These are phyloP conservation scores for Telmatochromis brachygnathus DNA, from an alignment of 2,113 vertebrate species.

Conservation along the genomic window DNA sequence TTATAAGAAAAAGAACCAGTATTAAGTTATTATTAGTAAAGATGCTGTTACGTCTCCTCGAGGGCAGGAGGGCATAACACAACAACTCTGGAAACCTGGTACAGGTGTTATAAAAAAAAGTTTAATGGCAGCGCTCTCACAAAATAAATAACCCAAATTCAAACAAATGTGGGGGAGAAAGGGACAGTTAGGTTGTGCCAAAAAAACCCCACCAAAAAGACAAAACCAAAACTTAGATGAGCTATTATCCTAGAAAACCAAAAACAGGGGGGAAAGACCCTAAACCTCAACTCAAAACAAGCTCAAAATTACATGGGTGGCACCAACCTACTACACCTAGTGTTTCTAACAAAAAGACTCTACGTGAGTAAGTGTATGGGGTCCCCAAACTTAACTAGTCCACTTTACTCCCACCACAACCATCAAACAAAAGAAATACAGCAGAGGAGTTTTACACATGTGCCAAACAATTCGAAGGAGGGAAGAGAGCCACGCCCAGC, in stretches of 20 bases:
- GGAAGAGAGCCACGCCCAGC: accelerated
- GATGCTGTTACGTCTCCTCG: neutral
- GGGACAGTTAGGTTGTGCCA: neutral
- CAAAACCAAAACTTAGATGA: neutral
- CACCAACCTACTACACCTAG: accelerated
- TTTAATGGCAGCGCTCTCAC: neutral
- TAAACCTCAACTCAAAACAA: neutral
- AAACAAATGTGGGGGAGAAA: neutral
- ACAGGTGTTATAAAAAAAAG: neutral
- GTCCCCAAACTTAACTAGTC: neutral
- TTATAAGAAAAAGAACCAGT: neutral
- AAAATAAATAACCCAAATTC: neutral
- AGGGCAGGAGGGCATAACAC: neutral
- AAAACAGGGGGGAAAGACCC: neutral
- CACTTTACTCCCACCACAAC: neutral
- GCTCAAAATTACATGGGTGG: neutral
- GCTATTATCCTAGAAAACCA: neutral
- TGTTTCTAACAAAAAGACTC: neutral
- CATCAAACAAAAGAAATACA: neutral
- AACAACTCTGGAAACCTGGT: neutral
- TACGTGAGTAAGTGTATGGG: neutral
- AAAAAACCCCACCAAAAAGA: neutral
- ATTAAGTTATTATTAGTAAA: neutral
- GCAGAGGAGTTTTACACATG: accelerated
- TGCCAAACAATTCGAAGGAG: neutral